Evolutionary conservation across 2,888 invertebrate genomes (phyloP), one percentile per base, ranked within the genome.

Genomic region (Scaptomyza polygonia): DNA sequence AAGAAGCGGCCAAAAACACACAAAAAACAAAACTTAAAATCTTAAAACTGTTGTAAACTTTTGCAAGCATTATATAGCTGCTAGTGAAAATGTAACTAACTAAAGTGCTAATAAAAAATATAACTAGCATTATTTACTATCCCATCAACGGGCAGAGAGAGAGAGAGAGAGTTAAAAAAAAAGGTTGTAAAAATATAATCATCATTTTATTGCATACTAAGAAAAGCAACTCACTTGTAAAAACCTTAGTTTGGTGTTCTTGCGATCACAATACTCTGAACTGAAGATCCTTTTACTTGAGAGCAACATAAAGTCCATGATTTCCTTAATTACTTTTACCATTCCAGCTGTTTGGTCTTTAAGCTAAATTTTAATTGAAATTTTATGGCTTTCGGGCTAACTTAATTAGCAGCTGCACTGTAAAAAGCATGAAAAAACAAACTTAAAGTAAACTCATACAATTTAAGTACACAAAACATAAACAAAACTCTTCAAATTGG

Each of bases 401-500:
- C n/a, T n/a, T n/a, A n/a, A n/a, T n/a, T n/a, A n/a, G n/a, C n/a
- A n/a, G n/a, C n/a, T n/a, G n/a, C n/a, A n/a, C n/a, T n/a, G n/a
- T n/a, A n/a, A n/a, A n/a, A n/a, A n/a, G n/a, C n/a, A n/a, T n/a
- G n/a, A n/a, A n/a, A n/a, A n/a, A n/a, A n/a, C n/a, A n/a, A n/a
- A n/a, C n/a, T n/a, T n/a, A n/a, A n/a, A n/a, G n/a, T n/a, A n/a
- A n/a, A n/a, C n/a, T n/a, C n/a, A n/a, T n/a, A n/a, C n/a, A n/a
- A 78, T 79, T 81, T 64, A 44, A 56, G 48, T n/a, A n/a, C 59
- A 48, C 51, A 56, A 53, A 58, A 69, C 56, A 77, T 40, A 47
- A 30, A 55, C 61, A 62, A 29, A 61, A 21, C 25, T 40, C 21
- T 16, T n/a, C 2, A 12, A 21, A 16, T 27, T 32, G 61, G 61